Evolutionary conservation across 2,113 vertebrate species (phyloP), one percentile per base, ranked within the genome.

Genomic region (Eulemur rufifrons): DNA sequence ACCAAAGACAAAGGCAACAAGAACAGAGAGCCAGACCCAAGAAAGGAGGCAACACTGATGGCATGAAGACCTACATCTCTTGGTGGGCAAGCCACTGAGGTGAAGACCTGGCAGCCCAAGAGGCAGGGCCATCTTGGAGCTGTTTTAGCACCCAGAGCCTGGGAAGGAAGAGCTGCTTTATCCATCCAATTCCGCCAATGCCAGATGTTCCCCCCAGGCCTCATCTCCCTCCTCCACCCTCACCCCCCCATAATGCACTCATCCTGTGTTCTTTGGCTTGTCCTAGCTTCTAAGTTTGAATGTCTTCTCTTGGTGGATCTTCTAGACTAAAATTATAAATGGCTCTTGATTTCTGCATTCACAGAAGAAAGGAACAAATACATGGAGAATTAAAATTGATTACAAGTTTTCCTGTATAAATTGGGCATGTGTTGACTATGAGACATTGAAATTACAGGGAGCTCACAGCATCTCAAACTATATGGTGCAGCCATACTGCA

Each of bases 341-440:
- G 74, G 52, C 76, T 88, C 42, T 87, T 78, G 81, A 63, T 92
- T 84, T 90, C 82, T 81, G 29, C 34, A 32, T 61, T 64, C 69
- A 71, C 47, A 34, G 50, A 95, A 34, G 39, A 90, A 91, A 87
- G 39, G 50, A 80, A 45, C 66, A 82, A 84, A 54, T 29, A n/a
- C 61, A 32, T 12, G 23, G 68, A 78, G 34, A 73, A 69, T 50
- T 63, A 50, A 87, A 91, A 59, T 61, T 59, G 52, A 74, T 80
- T 61, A 54, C 54, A 80, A 47, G 18, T 78, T 74, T 76, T 83
- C 56, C 50, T 68, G 86, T 94, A 63, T 69, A 80, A 68, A 83
- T 42, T 45, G 45, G 23, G 29, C 20, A 34, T 50, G 47, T 82
- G 37, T 92, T 86, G 54, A 86, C 52, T 69, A 25, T 73, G 21